phyloP scores from a whole-genome alignment of 2,797 vertebrate genomes.

The Phalloptychus januarius region DNA sequence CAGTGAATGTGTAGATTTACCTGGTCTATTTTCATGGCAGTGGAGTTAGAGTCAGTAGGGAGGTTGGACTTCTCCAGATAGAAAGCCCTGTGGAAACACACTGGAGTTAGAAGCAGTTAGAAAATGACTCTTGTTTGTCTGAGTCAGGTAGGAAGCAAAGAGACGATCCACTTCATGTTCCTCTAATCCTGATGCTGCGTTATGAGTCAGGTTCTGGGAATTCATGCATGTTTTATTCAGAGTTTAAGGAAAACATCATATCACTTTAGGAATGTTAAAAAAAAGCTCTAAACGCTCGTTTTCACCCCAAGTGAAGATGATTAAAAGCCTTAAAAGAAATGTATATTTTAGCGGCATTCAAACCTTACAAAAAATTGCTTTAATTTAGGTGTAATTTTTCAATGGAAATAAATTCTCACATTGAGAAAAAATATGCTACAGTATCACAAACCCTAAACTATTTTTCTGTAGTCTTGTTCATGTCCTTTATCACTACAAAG shows the following conservation, averaged over 20 bases:
- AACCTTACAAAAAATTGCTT: background rate
- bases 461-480: background rate
- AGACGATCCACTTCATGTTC: constrained; percentile 22
- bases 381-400: background rate
- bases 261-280: background rate
- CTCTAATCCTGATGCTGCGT: constrained; percentile 29
- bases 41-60: constrained; percentile 91
- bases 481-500: too few species aligned
- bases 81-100: constrained; percentile 85
- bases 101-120: background rate
- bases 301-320: background rate
- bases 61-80: constrained; percentile 98
- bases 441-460: background rate
- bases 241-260: background rate
- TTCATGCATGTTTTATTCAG: background rate
- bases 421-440: background rate
- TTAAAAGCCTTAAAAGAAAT: background rate
- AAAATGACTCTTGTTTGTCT: constrained; percentile 34
- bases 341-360: background rate
- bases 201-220: constrained; percentile 24
- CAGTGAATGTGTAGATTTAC: constrained; percentile 71
- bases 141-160: constrained; percentile 41
- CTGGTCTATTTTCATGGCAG: constrained; percentile 98
- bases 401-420: background rate
- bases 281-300: background rate